A percentile compares a stretch with the other conserved stretches of the same genome.
Conservation (phyloP, 2,113 vertebrate genomes). For the Mandrillus leucophaeus region DNA sequence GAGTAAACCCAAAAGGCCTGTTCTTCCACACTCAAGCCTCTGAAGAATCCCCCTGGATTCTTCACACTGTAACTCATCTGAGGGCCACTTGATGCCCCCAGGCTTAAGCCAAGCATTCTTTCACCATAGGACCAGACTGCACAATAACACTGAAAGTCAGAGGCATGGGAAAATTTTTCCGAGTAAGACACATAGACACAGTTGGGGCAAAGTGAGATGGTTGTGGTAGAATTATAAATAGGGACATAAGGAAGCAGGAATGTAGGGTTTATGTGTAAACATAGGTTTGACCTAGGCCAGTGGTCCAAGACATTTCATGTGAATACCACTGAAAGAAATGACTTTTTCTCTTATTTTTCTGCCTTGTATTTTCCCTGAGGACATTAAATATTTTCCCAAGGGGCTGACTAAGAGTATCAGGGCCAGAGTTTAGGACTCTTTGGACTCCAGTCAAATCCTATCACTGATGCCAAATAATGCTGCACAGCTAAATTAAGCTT, state of each 20-base stretch:
- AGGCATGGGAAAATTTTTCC: background rate
- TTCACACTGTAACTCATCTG: background rate
- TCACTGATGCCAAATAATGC: background rate
- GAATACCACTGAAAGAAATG: background rate
- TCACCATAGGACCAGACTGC: background rate
- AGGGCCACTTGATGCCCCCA: background rate
- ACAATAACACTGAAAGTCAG: background rate
- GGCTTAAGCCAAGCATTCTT: background rate
- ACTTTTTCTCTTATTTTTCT: background rate
- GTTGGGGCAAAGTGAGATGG: background rate
- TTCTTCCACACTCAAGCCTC: background rate
- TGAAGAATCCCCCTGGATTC: background rate
- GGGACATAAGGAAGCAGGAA: background rate
- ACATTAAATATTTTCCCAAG: background rate
- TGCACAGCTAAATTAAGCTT: background rate
- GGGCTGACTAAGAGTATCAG: background rate
- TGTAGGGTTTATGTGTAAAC: background rate
- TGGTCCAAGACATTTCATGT: background rate
- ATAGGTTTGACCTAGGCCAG: background rate
- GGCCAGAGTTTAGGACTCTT: background rate
- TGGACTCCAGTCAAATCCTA: background rate
- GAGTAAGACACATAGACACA: background rate
- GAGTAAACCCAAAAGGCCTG: background rate
- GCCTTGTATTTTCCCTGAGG: constrained; percentile 1
- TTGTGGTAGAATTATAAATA: background rate